Evolutionary conservation across 1,140 invertebrate genomes (phyloP).

Genomic region (Helicorthomorpha holstii): DNA sequence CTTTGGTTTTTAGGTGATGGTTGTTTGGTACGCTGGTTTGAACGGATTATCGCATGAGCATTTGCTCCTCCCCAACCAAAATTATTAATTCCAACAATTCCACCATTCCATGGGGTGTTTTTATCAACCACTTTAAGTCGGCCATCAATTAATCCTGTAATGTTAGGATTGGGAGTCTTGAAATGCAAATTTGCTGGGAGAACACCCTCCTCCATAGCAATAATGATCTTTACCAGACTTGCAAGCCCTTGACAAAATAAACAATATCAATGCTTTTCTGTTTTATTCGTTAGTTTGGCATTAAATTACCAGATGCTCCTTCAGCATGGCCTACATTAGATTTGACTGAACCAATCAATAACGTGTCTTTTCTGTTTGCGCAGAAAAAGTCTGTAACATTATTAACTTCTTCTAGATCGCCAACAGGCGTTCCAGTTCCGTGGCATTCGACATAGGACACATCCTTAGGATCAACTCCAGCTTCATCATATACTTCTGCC

Average conservation of each 20-base stretch:
- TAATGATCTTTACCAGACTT: conserved; percentile 31
- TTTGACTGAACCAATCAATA: conserved; percentile 88
- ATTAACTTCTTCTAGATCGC: conserved; percentile 91
- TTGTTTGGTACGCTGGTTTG: conserved; percentile 49
- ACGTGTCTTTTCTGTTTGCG: conserved; percentile 52
- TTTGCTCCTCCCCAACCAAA: conserved; percentile 97
- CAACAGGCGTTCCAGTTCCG: conserved; percentile 79
- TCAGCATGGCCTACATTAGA: conserved; percentile 97
- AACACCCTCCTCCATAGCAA: conserved; percentile 70
- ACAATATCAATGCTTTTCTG: too few relatives aligned
- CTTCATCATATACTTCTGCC: conserved; percentile 63
- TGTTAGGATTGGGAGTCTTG: conserved; percentile 65
- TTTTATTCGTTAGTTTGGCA: too few relatives aligned
- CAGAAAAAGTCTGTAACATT: conserved; percentile 85
- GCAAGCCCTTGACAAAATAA: background rate
- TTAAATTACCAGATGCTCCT: conserved; percentile 67
- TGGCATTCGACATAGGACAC: conserved; percentile 87
- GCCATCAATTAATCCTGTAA: conserved; percentile 70
- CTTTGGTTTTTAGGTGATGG: conserved; percentile 19
- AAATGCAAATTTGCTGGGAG: conserved; percentile 87
- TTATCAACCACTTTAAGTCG: conserved; percentile 62
- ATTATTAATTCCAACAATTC: conserved; percentile 74
- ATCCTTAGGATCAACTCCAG: conserved; percentile 55
- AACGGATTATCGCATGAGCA: conserved; percentile 70
- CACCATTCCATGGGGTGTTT: conserved; percentile 62